Evolutionary conservation across 2,797 vertebrate genomes (phyloP).

Genomic region (Girardinus metallicus): DNA sequence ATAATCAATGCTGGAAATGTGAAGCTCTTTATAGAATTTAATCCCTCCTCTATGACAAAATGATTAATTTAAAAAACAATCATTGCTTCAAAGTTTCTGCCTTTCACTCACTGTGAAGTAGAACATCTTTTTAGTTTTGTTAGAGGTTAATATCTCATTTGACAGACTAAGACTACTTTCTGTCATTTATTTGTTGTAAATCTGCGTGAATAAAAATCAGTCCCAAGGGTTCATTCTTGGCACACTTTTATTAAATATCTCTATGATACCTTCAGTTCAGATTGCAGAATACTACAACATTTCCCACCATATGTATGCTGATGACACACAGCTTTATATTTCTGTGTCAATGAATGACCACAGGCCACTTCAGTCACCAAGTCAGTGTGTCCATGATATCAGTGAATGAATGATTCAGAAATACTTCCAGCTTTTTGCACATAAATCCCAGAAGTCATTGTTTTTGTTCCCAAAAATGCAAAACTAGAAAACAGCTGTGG

Average conservation of each 20-base stretch:
- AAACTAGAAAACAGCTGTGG: neutral
- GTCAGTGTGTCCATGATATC: neutral
- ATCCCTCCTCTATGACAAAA: constrained; percentile 35
- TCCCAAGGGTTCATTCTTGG: neutral
- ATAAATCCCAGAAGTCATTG: too few species aligned
- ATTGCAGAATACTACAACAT: neutral
- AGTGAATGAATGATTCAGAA: neutral
- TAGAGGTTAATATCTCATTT: neutral
- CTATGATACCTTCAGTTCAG: neutral
- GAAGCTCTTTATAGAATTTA: constrained; percentile 10
- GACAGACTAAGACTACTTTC: neutral
- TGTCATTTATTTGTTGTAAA: neutral
- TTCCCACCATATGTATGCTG: neutral
- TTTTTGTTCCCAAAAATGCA: neutral
- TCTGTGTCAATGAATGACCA: neutral
- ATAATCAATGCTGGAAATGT: constrained; percentile 47
- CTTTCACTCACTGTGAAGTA: neutral
- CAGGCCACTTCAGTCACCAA: neutral
- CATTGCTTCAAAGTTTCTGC: constrained; percentile 17
- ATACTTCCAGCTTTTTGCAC: too few species aligned
- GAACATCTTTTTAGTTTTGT: neutral
- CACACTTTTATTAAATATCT: neutral
- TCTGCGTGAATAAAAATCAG: neutral
- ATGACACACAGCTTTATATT: neutral
- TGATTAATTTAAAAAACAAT: constrained; percentile 9